phyloP scores from a whole-genome alignment of 2,888 invertebrate species.

The Alloscopus bannaensis region DNA sequence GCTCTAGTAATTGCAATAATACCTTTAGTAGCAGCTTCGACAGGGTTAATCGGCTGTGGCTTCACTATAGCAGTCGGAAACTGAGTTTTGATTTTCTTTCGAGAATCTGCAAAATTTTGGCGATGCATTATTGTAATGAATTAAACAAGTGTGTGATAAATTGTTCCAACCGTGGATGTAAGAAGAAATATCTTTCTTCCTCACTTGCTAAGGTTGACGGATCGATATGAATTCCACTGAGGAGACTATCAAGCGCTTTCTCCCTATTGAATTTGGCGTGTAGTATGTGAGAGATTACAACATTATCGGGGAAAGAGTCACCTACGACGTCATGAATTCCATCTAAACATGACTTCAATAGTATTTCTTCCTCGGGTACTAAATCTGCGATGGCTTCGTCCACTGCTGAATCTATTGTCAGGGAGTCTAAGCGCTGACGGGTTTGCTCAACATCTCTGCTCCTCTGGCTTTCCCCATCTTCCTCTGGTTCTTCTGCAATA shows the following conservation, averaged over 20 bases:
- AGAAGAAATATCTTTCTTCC: no score
- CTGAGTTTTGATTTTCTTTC: slow-evolving; percentile 35
- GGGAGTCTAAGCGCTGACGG: slow-evolving; percentile 74
- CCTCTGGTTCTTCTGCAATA: slow-evolving; percentile 84
- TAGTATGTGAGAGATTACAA: slow-evolving; percentile 84
- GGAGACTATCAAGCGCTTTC: slow-evolving; percentile 84
- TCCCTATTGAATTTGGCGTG: slow-evolving; percentile 84
- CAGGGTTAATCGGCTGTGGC: slow-evolving; percentile 30
- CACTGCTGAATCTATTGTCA: slow-evolving; percentile 75
- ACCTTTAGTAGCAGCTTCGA: slow-evolving; percentile 35
- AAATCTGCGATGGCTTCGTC: slow-evolving; percentile 80
- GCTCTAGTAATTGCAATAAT: no score
- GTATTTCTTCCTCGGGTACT: slow-evolving; percentile 83
- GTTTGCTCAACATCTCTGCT: slow-evolving; percentile 74
- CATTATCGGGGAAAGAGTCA: slow-evolving; percentile 84
- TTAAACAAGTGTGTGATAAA: not conserved
- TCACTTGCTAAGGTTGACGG: slow-evolving; percentile 40
- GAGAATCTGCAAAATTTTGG: slow-evolving; percentile 6
- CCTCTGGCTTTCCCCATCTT: slow-evolving; percentile 78
- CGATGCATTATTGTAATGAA: not conserved
- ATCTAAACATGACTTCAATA: slow-evolving; percentile 89
- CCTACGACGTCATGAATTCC: slow-evolving; percentile 88
- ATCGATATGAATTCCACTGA: slow-evolving; percentile 77
- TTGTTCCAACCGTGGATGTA: not conserved
- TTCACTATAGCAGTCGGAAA: slow-evolving; percentile 15